A percentile compares a stretch with the other conserved stretches of the same genome.
Evolutionary conservation across 37 sponge, comb jelly and placozoan species (phyloP).

Genomic region (Ianthella basta): DNA sequence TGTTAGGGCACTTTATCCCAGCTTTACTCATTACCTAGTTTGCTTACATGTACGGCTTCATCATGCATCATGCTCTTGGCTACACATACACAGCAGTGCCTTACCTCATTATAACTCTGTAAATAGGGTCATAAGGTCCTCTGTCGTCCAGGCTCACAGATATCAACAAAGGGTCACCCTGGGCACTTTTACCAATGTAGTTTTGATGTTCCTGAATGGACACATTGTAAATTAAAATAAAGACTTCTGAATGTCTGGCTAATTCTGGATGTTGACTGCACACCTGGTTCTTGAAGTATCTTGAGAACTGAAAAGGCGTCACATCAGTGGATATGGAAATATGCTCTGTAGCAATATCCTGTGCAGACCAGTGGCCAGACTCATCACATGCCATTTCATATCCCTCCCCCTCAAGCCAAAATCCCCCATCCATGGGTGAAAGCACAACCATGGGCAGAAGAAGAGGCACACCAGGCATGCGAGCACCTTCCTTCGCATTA

Average conservation of each 20-base stretch:
- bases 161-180: conserved; percentile 43
- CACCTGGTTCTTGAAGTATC: conserved; percentile 58
- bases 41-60: no score
- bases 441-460: conserved; percentile 36
- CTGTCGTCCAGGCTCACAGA: conserved; percentile 50
- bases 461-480: not conserved
- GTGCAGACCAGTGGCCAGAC: conserved; percentile 57
- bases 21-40: no score
- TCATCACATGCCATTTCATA: conserved; percentile 42
- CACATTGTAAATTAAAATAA: not conserved
- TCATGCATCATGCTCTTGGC: no score
- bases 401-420: conserved; percentile 50
- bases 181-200: conserved; percentile 48
- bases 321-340: conserved; percentile 48
- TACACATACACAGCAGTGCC: no score
- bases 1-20: no score
- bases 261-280: not conserved
- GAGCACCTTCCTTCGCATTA: not conserved
- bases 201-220: conserved; percentile 45
- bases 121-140: conserved; percentile 27
- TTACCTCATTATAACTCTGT: conserved; percentile 29
- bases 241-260: not conserved
- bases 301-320: conserved; percentile 40
- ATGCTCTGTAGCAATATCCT: conserved; percentile 75
- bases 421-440: conserved; percentile 45